Base-by-base conservation (phyloP, 2,888 invertebrate species). In the Empis stercorea region DNA sequence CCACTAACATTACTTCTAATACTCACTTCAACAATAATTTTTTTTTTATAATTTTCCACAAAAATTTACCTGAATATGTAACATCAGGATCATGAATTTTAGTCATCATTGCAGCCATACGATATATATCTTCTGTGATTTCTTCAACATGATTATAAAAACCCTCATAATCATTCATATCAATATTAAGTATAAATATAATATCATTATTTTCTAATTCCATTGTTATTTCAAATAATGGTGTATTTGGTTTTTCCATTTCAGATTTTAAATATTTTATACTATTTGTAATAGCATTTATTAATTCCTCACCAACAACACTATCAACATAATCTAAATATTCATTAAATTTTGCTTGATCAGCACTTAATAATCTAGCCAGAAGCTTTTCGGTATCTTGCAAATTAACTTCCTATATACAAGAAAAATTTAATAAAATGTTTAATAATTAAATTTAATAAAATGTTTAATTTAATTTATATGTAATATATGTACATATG, bases 91-190 rank as follows among this genome's bases (percentile, higher is more conserved):
- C 42, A 14, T 37, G 5, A 16, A 34, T 77, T 45, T 87, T 75
- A 1, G 77, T 74, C 56, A 92, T 77, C 43, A 85, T 66, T 7
- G 78, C 76, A 13, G 82, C 77, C 74, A 88, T 87, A 43, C 78
- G 73, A 61, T 81, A 81, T 60, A 88, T 81, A 57, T 89, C 87
- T 45, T 83, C 78, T 57, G 91, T 72, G 56, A 92, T 74, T 15
- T 75, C 73, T 56, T 78, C 78, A 20, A 89, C 70, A 23, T 81
- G 74, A 45, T 73, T 73, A 39, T 79, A 76, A 52, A 92, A 80
- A 10, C 85, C 83, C 38, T 74, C 32, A 9, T 48, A 52, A 0
- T 58, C 57, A 3, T 30, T 44, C 0, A 48, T 46, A 44, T 62
- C 76, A 1, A 75, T 62, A 57, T 79, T 79, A 0, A 91, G 89